Evolutionary conservation across 2,888 invertebrate species (phyloP).

Genomic region (Linnaemya vulpina): DNA sequence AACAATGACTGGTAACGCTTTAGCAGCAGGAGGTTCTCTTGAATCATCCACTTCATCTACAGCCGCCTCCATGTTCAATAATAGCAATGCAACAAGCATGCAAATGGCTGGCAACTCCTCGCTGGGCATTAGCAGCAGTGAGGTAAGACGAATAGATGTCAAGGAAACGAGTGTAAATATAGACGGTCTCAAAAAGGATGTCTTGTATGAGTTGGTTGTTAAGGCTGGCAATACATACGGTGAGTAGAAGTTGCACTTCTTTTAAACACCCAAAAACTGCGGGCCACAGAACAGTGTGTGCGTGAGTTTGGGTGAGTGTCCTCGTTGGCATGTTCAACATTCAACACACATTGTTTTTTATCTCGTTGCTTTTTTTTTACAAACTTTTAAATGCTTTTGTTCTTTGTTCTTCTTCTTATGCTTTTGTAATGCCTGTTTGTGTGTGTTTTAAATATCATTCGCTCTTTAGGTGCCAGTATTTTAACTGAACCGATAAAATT

Average conservation of each 20-base stretch:
- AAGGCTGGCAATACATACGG: constrained; percentile 92
- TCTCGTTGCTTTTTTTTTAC: not conserved
- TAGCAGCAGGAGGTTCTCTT: constrained; percentile 43
- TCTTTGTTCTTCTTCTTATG: not conserved
- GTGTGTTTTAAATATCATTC: constrained; percentile 20
- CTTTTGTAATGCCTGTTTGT: not conserved
- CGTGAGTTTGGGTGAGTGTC: not conserved
- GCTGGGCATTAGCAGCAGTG: constrained; percentile 81
- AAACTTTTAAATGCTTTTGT: not conserved
- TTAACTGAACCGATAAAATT: constrained; percentile 89
- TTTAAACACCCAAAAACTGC: not conserved
- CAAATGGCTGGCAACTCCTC: constrained; percentile 67
- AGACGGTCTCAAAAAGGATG: constrained; percentile 88
- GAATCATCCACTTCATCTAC: constrained; percentile 23
- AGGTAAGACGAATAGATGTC: constrained; percentile 88
- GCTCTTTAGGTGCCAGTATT: constrained; percentile 86
- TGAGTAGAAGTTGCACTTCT: too few species aligned
- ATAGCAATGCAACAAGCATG: constrained; percentile 80
- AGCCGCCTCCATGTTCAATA: constrained; percentile 3
- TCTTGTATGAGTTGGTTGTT: constrained; percentile 90
- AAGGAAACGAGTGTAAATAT: constrained; percentile 88
- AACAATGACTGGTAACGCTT: constrained; percentile 65
- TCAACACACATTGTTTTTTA: constrained; percentile 12
- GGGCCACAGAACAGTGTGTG: not conserved
- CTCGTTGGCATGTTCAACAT: constrained; percentile 1